Base-by-base conservation (phyloP, 2,888 invertebrate genomes). In the Oligia fasciuncula region DNA sequence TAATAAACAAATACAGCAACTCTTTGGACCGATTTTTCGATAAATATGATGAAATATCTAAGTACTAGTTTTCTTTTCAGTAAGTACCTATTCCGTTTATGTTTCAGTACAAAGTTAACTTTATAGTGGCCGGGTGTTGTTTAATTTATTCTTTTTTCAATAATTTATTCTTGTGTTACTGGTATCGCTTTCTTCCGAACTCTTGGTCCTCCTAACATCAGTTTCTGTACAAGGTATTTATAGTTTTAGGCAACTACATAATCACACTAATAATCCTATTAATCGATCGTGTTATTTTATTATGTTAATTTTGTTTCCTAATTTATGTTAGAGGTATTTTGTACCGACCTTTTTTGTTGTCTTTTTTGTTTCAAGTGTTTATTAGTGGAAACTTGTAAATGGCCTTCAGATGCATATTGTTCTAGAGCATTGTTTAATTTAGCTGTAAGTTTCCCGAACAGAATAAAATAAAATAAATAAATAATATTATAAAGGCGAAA, bases 11-110 rank as follows among this genome's bases (percentile, higher is more conserved):
- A 76, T 76, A 63, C 40, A 67, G 80, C 77, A 74, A 77, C 51
- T 66, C 19, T 84, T 87, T 87, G 76, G 66, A 77, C 73, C 40
- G 79, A 79, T 82, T 86, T 81, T 79, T 82, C 71, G 85, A 68
- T 72, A 49, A 77, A 68, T 57, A 65, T 85, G 14, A 76, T 57
- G 83, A 85, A 86, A 86, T 65, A 8, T 67, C 66, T 70, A 29
- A 29, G 29, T 29, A 51, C 4, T 11, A 76, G 54, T 80, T 87
- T 87, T 80, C 72, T 73, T 77, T 86, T 87, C 71, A 82, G 4
- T 65, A 65, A 82, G 4, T 65, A 65, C 19, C 63, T 35, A 63
- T 70, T 81, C 79, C 23, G 54, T 76, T 77, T 75, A 19, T 54
- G 19, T 76, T 85, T 77, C 29, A 82, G 79, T 79, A 8, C n/a